Evolutionary conservation across 2,888 invertebrate genomes (phyloP).

Genomic region (Falcaria lacertinaria): DNA sequence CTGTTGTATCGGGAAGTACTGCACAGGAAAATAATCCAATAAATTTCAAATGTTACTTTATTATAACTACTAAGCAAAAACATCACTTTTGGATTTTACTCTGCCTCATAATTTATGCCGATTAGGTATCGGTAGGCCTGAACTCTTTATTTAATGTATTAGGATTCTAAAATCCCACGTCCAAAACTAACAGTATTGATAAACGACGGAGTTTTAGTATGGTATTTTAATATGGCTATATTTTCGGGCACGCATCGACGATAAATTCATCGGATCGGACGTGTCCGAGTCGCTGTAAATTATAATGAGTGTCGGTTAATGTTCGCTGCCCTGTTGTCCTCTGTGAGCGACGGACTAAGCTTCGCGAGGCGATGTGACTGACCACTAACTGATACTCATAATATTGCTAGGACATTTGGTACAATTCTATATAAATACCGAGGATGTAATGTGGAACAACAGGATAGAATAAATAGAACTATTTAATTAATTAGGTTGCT

Average conservation of each 20-base stretch:
- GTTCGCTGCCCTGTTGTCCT: constrained; percentile 30
- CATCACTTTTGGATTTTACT: too few species aligned
- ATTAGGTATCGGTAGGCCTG: too few species aligned
- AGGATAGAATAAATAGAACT: too few species aligned
- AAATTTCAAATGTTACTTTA: background rate
- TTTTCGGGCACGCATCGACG: constrained; percentile 61
- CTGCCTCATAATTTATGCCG: too few species aligned
- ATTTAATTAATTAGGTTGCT: too few species aligned
- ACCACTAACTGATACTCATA: constrained; percentile 3
- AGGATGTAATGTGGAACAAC: too few species aligned
- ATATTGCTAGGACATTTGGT: background rate
- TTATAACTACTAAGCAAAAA: too few species aligned
- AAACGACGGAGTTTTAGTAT: constrained; percentile 35
- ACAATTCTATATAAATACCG: background rate
- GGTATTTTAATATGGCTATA: constrained; percentile 55
- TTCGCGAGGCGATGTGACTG: constrained; percentile 15
- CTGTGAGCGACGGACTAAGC: constrained; percentile 17
- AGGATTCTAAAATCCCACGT: too few species aligned
- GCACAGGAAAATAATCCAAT: constrained; percentile 30
- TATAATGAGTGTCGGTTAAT: constrained; percentile 72
- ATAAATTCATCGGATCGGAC: constrained; percentile 70
- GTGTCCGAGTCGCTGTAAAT: constrained; percentile 65
- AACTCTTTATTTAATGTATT: too few species aligned
- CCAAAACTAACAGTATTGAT: constrained; percentile 26
- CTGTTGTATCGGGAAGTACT: constrained; percentile 90